Evolutionary conservation across 2,888 invertebrate genomes (phyloP).

Genomic region (Sesamia inferens): DNA sequence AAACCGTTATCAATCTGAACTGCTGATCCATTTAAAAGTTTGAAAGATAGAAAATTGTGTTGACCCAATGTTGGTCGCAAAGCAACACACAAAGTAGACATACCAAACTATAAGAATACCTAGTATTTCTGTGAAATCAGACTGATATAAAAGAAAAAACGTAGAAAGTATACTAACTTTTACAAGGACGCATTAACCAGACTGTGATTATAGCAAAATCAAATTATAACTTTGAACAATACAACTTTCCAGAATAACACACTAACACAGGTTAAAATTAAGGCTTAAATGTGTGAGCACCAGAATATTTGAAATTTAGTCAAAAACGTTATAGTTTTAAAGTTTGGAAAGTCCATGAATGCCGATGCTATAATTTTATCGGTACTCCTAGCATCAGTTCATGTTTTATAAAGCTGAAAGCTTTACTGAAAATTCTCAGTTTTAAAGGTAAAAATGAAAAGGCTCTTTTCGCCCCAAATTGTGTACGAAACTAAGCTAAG

Average conservation of each 20-base stretch:
- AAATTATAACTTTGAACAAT: slow-evolving; percentile 20
- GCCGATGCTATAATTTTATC: slow-evolving; percentile 72
- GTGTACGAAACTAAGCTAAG: slow-evolving; percentile 74
- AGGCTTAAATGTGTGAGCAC: slow-evolving; percentile 35
- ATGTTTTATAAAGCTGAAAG: slow-evolving; percentile 63
- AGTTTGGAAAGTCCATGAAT: slow-evolving; percentile 63
- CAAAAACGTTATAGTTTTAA: slow-evolving; percentile 66
- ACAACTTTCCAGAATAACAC: slow-evolving; percentile 52
- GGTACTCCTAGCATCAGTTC: slow-evolving; percentile 62
- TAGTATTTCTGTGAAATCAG: too few species aligned
- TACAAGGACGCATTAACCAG: background rate
- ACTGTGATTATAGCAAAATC: slow-evolving; percentile 18
- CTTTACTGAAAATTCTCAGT: slow-evolving; percentile 72
- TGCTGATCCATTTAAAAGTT: background rate
- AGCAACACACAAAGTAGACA: background rate
- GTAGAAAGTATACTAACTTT: slow-evolving; percentile 1
- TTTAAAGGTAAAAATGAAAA: slow-evolving; percentile 77
- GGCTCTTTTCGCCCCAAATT: slow-evolving; percentile 75
- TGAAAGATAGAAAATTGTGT: background rate
- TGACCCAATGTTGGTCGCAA: background rate
- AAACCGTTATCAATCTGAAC: background rate
- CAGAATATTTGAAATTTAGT: slow-evolving; percentile 49
- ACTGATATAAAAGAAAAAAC: background rate
- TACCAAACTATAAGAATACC: too few species aligned
- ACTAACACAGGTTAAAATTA: slow-evolving; percentile 51